Conservation (phyloP, 2,888 invertebrate genomes). For the Drosophila tanythrix region DNA sequence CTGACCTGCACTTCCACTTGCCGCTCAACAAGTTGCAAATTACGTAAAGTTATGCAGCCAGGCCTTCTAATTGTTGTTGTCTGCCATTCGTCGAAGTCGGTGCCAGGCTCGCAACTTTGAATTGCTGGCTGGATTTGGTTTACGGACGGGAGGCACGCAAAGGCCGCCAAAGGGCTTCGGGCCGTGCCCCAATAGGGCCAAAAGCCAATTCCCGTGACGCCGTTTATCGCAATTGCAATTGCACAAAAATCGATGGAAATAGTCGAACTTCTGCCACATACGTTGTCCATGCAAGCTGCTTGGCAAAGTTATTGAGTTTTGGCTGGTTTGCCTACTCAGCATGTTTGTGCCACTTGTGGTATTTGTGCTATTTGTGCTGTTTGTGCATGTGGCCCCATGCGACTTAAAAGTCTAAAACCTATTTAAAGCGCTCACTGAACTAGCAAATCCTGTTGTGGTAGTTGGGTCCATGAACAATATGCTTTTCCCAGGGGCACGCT, state of each 20-base stretch:
- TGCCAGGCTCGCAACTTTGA: conserved; percentile 32
- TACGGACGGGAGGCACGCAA: conserved; percentile 50
- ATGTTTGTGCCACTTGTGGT: conserved; percentile 26
- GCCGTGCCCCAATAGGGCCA: conserved; percentile 9
- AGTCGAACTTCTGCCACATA: conserved; percentile 27
- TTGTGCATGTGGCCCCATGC: conserved; percentile 2
- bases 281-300: neutral
- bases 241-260: conserved; percentile 48
- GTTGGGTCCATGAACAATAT: neutral
- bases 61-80: conserved; percentile 52
- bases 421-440: neutral
- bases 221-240: conserved; percentile 39
- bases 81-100: conserved; percentile 20
- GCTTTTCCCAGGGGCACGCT: neutral
- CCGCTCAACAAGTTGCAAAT: conserved; percentile 59
- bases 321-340: conserved; percentile 29
- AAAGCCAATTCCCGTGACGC: conserved; percentile 34
- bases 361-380: conserved; percentile 27
- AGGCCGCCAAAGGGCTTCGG: conserved; percentile 13
- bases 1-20: conserved; percentile 24
- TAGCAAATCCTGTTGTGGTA: neutral
- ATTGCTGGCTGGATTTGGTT: conserved; percentile 48
- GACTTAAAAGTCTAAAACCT: neutral
- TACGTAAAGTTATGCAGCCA: conserved; percentile 54
- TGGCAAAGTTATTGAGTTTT: conserved; percentile 27